Base-by-base conservation (phyloP, 92 coral and sea anemone genomes). In the Chrysogorgia sp. region DNA sequence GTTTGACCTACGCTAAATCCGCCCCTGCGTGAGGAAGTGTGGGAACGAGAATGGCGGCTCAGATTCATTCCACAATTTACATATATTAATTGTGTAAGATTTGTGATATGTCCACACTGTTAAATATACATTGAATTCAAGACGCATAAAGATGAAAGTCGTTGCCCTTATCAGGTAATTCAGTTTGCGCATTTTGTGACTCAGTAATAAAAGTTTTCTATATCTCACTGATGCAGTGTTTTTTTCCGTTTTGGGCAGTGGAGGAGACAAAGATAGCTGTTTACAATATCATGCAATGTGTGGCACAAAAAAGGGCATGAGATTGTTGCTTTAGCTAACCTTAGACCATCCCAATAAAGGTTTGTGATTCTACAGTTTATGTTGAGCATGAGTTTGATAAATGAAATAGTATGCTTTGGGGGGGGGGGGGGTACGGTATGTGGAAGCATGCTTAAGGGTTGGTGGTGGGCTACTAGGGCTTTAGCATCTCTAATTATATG, bases 231-330 rank as follows among this genome's bases (percentile, higher is more conserved):
- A 37, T 12, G 43, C 12, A n/a, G 5, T 37, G 43, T 37, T 37
- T 37, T 37, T n/a, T n/a, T n/a, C 12, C 43, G 43, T 37, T 12
- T 37, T 37, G 43, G 12, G 8, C 48, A 94, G 98, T 40, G 98
- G 98, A 10, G 98, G 98, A 3, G n/a, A n/a, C n/a, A 94, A 94
- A 70, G 98, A 94, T 79, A 94, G 98, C 75, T 94, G 98, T 79
- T n/a, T 94, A 91, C 75, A 94, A 94, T 76, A 91, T 91, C 97
- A 81, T 94, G 85, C 97, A 94, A 58, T 94, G 98, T 82, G 89
- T 92, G 9, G 85, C 86, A 68, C 81, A 87, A n/a, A n/a, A n/a
- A n/a, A 48, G 96, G 97, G 25, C 98, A 94, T 61, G 81, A 63
- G 33, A 91, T 94, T 34, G 96, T 94, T 14, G 98, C 97, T 57